These are phyloP conservation scores for Caranx melampygus DNA, from an alignment of 2,113 vertebrate genomes.

Conservation along the genomic window DNA sequence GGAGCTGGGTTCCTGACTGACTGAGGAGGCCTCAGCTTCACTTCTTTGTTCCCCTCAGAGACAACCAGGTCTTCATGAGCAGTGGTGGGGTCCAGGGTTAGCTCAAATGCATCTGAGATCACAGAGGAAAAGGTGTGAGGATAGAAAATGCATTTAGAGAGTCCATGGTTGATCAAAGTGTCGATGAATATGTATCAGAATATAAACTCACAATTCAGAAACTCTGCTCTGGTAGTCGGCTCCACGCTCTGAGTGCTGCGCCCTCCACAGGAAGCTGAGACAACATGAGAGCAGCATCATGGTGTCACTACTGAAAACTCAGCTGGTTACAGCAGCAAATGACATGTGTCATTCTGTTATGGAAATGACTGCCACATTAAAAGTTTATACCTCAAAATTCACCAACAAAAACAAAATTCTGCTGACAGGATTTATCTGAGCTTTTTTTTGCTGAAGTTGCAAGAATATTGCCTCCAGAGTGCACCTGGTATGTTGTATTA, in stretches of 20 bases:
- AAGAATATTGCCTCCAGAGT: no score
- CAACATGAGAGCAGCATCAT: neutral
- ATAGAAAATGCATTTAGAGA: neutral
- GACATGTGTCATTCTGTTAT: neutral
- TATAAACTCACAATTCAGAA: slow-evolving; percentile 69
- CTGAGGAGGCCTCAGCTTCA: neutral
- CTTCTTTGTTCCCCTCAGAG: slow-evolving; percentile 41
- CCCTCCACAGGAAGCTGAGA: slow-evolving; percentile 20
- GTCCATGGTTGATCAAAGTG: neutral
- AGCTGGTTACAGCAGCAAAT: neutral
- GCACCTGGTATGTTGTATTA: no score
- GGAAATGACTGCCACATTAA: no score
- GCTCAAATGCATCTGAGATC: slow-evolving; percentile 64
- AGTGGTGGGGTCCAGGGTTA: slow-evolving; percentile 65
- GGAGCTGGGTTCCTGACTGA: fast-evolving
- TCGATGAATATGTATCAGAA: no score
- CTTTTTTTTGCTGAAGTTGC: no score
- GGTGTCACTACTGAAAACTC: neutral
- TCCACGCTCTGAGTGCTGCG: slow-evolving; percentile 1
- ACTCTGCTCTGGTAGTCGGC: slow-evolving; percentile 67
- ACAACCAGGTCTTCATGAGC: slow-evolving; percentile 60
- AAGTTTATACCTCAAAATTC: no score
- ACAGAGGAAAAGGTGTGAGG: neutral
- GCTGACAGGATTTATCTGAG: neutral
- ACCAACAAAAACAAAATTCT: neutral